Conservation (phyloP, 53 echinoderm and acorn worm genomes). For the Glandiceps talaboti region DNA sequence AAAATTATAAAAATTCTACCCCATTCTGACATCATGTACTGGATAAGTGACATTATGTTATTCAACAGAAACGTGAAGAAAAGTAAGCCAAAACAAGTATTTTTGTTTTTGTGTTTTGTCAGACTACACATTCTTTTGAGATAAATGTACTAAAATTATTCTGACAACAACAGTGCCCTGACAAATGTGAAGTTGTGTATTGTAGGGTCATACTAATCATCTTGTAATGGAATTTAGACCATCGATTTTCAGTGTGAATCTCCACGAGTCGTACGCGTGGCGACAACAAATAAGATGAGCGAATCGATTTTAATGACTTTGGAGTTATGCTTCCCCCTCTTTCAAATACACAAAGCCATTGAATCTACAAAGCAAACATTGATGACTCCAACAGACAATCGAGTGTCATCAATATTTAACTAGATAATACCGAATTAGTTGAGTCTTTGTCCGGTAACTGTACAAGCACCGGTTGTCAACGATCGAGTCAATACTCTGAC, state of each 20-base stretch:
- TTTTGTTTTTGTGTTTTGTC: no score
- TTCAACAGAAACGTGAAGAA: no score
- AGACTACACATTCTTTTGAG: no score
- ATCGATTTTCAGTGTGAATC: not conserved
- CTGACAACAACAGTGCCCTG: no score
- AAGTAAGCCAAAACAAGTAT: no score
- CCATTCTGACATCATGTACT: no score
- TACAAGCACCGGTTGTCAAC: not conserved
- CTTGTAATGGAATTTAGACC: not conserved
- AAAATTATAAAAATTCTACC: no score
- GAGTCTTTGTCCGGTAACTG: not conserved
- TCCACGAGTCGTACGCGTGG: conserved; percentile 1
- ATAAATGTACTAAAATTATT: no score
- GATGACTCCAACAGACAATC: not conserved
- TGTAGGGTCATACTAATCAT: no score
- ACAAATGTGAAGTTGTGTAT: no score
- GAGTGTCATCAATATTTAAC: not conserved
- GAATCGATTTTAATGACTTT: not conserved
- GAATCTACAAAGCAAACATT: not conserved
- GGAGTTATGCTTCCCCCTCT: not conserved
- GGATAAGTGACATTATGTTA: no score
- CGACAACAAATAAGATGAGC: not conserved
- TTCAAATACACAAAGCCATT: not conserved
- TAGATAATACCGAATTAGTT: not conserved
- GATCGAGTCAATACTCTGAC: no score